Evolutionary conservation across 2,113 vertebrate genomes (phyloP).

Genomic region (Cepphus grylle): DNA sequence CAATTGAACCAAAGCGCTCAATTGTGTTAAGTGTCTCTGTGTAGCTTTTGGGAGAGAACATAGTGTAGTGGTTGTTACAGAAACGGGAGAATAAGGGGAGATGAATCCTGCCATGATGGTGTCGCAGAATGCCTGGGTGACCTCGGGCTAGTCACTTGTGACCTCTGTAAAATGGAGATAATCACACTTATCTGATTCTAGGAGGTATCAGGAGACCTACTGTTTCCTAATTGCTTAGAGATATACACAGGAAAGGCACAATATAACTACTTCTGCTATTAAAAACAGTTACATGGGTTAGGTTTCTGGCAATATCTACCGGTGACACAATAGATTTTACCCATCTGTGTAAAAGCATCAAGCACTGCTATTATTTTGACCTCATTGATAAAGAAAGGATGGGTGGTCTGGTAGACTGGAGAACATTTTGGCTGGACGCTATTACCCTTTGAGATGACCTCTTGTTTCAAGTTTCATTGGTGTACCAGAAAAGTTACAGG

Average conservation of each 20-base stretch:
- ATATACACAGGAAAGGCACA: neutral
- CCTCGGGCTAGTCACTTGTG: neutral
- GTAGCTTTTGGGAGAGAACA: conserved; percentile 5
- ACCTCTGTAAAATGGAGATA: conserved; percentile 40
- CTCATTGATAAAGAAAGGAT: conserved; percentile 58
- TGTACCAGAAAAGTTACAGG: conserved; percentile 31
- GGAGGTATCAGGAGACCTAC: conserved; percentile 2
- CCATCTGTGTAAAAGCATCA: conserved; percentile 51
- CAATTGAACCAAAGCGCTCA: neutral
- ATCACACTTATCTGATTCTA: conserved; percentile 41
- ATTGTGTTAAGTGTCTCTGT: neutral
- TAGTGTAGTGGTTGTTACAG: neutral
- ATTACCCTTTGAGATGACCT: conserved; percentile 46
- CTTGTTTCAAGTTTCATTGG: conserved; percentile 58
- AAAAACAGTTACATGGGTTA: conserved; percentile 23
- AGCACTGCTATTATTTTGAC: conserved; percentile 50
- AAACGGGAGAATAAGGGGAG: neutral
- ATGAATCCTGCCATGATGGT: rapidly evolving
- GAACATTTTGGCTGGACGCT: conserved; percentile 56
- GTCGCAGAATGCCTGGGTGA: neutral
- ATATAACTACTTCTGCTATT: neutral
- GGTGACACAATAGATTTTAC: conserved; percentile 50
- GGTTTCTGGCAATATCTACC: conserved; percentile 38
- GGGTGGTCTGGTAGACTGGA: conserved; percentile 52
- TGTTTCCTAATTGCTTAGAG: conserved; percentile 46